Evolutionary conservation across 2,797 vertebrate genomes (phyloP).

Genomic region (Premnoplex brunnescens): DNA sequence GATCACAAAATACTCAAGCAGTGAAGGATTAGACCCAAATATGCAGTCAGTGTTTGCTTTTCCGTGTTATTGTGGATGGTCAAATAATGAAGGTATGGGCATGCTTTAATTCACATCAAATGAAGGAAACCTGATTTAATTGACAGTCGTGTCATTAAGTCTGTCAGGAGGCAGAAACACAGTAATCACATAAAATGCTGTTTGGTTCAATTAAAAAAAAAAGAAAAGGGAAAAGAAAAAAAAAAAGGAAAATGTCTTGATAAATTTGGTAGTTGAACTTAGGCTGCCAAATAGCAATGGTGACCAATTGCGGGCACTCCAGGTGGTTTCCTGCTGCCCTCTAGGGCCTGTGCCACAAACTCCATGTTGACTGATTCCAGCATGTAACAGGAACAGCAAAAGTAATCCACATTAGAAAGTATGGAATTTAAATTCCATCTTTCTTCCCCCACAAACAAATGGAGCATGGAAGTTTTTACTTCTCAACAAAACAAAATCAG

Average conservation of each 20-base stretch:
- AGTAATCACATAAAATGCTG: background rate
- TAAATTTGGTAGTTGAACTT: background rate
- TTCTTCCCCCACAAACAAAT: background rate
- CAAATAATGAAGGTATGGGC: background rate
- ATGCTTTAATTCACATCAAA: background rate
- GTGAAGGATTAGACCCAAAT: background rate
- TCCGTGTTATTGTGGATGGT: background rate
- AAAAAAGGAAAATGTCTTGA: background rate
- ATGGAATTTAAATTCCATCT: background rate
- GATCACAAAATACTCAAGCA: background rate
- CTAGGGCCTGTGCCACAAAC: background rate
- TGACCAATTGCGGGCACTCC: rapidly evolving
- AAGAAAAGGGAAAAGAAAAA: background rate
- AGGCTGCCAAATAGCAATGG: rapidly evolving
- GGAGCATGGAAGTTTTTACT: background rate
- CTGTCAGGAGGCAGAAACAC: background rate
- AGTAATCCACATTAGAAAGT: background rate
- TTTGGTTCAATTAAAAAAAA: background rate
- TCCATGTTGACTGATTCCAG: background rate
- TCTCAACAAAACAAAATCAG: background rate
- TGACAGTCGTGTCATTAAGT: background rate
- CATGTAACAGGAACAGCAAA: background rate
- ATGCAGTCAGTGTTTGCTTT: background rate
- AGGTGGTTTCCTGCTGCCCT: background rate
- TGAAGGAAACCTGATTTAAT: background rate